Conservation (phyloP, 2,797 vertebrate species). For the Poecilia picta region DNA sequence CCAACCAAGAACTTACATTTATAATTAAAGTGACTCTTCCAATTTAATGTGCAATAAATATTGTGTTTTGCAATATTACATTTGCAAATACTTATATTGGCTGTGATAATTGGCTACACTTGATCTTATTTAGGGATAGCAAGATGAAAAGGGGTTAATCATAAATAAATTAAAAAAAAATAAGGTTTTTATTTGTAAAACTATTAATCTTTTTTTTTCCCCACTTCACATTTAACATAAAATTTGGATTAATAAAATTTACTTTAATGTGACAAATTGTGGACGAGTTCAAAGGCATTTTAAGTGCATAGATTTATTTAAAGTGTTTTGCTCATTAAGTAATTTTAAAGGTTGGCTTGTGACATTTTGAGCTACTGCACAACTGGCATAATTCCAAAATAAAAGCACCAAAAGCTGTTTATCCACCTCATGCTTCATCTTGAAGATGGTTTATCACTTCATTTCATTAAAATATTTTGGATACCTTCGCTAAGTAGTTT, state of each 20-base stretch:
- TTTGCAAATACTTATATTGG: too few species aligned
- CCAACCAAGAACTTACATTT: too few species aligned
- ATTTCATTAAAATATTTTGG: not conserved
- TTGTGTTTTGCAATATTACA: too few species aligned
- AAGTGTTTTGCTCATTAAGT: not conserved
- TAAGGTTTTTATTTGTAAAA: not conserved
- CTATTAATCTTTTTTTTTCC: not conserved
- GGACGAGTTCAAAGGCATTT: not conserved
- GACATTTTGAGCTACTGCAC: not conserved
- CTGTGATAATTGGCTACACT: not conserved
- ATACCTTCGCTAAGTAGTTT: not conserved
- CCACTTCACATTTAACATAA: not conserved
- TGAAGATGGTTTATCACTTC: not conserved
- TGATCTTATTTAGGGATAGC: not conserved
- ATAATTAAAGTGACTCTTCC: too few species aligned
- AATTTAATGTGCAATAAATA: too few species aligned
- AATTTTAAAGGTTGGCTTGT: not conserved
- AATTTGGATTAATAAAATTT: not conserved
- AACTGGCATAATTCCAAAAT: not conserved
- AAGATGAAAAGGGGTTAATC: not conserved
- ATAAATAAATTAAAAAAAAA: not conserved
- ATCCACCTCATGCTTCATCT: not conserved
- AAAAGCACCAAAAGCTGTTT: not conserved
- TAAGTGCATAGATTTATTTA: not conserved
- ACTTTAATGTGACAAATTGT: not conserved